Evolutionary conservation across 2,797 vertebrate genomes (phyloP).

Genomic region (Lepus townsendii): DNA sequence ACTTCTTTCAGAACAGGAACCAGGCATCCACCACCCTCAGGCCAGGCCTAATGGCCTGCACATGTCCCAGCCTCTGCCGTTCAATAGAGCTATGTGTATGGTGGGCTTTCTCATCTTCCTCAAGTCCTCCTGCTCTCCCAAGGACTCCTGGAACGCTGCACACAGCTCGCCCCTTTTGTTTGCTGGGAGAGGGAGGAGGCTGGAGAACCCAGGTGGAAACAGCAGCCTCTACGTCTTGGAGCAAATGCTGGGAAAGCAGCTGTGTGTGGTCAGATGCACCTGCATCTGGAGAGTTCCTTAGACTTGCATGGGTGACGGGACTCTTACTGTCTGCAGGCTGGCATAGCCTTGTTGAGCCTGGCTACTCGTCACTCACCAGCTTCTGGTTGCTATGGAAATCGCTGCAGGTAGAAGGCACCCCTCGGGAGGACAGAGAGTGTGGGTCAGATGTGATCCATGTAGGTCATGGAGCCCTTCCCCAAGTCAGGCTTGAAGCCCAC

Average conservation of each 20-base stretch:
- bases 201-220: not conserved
- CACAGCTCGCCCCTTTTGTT: not conserved
- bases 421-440: not conserved
- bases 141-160: not conserved
- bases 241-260: not conserved
- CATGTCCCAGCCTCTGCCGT: not conserved
- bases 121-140: not conserved
- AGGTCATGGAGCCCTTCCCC: not conserved
- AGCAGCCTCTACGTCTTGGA: not conserved
- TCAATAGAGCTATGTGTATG: not conserved
- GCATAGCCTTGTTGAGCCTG: not conserved
- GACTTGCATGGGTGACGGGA: not conserved
- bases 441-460: not conserved
- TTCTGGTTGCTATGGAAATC: not conserved
- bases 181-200: not conserved
- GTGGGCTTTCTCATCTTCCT: not conserved
- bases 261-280: not conserved
- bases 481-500: not conserved
- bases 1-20: conserved; percentile 8
- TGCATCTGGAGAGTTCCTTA: not conserved
- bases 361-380: not conserved
- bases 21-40: not conserved
- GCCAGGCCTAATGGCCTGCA: not conserved
- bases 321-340: not conserved
- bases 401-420: not conserved